Percentiles rank a stretch among this genome's conserved stretches.
Conservation (phyloP, 2,888 invertebrate genomes). For the Xestia c-nigrum region DNA sequence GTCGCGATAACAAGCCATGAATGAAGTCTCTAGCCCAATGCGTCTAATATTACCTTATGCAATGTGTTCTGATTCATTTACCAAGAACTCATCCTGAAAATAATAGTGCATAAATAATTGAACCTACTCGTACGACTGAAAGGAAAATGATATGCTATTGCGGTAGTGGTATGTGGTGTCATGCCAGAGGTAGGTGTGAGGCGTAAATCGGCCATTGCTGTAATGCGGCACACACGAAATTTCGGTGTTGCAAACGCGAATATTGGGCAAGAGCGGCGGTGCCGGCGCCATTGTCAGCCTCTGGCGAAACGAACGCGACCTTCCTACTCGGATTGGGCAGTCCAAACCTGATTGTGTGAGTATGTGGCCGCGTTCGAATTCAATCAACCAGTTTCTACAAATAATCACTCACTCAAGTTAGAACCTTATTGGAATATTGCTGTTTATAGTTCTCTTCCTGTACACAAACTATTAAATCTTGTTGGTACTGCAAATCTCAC, state of each 20-base stretch:
- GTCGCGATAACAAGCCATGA: constrained; percentile 62
- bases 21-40: constrained; percentile 56
- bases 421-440: constrained; percentile 48
- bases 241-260: constrained; percentile 87
- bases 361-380: constrained; percentile 71
- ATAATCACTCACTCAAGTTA: constrained; percentile 43
- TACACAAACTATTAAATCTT: background rate
- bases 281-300: constrained; percentile 86
- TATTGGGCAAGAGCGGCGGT: constrained; percentile 84
- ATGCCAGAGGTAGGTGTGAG: constrained; percentile 64
- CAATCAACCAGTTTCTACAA: constrained; percentile 66
- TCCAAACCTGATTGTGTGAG: constrained; percentile 84
- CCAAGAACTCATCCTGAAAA: constrained; percentile 50
- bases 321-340: constrained; percentile 87
- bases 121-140: constrained; percentile 25
- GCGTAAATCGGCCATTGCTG: constrained; percentile 80
- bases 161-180: constrained; percentile 56
- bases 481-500: constrained; percentile 1
- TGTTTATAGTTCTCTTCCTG: constrained; percentile 18
- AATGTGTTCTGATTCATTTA: constrained; percentile 58
- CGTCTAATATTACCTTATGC: constrained; percentile 57
- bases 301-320: constrained; percentile 88
- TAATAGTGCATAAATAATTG: constrained; percentile 13
- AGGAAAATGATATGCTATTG: constrained; percentile 50
- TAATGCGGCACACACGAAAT: constrained; percentile 88